Percentiles rank a stretch among this genome's conserved stretches.
These are phyloP conservation scores for Sorex maritimensis DNA, from an alignment of 2,797 vertebrate genomes.

Conservation along the genomic window DNA sequence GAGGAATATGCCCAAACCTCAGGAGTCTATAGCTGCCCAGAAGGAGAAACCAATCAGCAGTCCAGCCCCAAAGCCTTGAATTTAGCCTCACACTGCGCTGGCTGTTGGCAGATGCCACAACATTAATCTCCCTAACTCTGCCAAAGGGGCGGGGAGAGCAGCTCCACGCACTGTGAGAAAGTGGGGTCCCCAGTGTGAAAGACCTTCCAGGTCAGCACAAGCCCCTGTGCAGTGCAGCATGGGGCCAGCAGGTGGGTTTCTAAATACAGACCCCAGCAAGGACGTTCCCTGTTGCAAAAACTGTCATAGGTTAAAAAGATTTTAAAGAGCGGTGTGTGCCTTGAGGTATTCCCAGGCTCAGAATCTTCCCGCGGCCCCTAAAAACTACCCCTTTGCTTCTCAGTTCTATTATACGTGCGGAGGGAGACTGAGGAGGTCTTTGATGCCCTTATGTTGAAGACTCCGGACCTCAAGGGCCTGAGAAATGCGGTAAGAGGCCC, in stretches of 20 bases:
- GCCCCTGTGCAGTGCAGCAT: not conserved
- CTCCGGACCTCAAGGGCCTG: constrained; percentile 96
- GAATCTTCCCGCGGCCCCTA: not conserved
- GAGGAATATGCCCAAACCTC: not conserved
- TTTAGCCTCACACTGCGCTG: not conserved
- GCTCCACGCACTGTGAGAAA: not conserved
- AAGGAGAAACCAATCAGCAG: not conserved
- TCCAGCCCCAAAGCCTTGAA: not conserved
- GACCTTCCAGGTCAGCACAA: rapidly evolving
- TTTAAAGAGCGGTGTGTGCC: not conserved
- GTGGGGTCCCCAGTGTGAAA: not conserved
- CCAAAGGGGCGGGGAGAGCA: not conserved
- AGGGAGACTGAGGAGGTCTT: constrained; percentile 96
- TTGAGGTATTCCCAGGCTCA: not conserved
- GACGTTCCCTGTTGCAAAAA: not conserved
- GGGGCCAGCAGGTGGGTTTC: not conserved
- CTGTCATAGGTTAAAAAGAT: not conserved
- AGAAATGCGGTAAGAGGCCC: constrained; percentile 95
- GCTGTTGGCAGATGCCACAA: not conserved
- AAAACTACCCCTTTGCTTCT: not conserved
- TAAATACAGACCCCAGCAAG: not conserved
- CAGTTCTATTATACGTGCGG: constrained; percentile 97
- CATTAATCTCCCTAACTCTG: not conserved
- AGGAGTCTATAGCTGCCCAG: not conserved
- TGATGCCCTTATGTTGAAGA: constrained; percentile 97